Conservation (phyloP, 2,888 invertebrate genomes). For the Eudasyphora cyanicolor region DNA sequence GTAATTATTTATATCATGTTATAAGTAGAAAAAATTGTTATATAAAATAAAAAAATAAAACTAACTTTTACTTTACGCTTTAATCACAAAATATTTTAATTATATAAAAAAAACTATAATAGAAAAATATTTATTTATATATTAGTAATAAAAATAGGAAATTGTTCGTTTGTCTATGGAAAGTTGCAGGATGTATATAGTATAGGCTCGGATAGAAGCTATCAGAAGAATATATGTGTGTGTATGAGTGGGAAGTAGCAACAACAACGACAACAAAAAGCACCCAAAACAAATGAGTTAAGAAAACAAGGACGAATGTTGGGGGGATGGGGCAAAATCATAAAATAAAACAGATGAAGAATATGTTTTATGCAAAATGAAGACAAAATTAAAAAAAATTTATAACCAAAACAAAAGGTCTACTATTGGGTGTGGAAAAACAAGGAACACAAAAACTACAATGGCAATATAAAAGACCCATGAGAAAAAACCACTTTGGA, state of each 20-base stretch:
- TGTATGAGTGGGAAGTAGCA: conserved; percentile 6
- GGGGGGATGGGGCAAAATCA: not conserved
- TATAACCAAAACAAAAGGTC: not conserved
- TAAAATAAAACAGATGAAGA: not conserved
- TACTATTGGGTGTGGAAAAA: not conserved
- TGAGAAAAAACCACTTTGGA: not conserved
- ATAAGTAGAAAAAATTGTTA: conserved; percentile 51
- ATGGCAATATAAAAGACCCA: not conserved
- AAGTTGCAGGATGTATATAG: not conserved
- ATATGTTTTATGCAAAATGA: not conserved
- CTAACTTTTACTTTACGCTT: conserved; percentile 34
- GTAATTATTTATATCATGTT: conserved; percentile 9
- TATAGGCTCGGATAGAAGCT: not conserved
- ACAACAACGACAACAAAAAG: conserved; percentile 6
- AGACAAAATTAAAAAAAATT: not conserved
- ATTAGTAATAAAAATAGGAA: not conserved
- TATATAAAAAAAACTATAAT: conserved; percentile 20
- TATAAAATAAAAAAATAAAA: conserved; percentile 46
- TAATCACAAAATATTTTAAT: conserved; percentile 46
- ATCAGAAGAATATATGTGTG: conserved; percentile 1
- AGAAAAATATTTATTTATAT: conserved; percentile 7
- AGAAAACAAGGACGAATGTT: not conserved
- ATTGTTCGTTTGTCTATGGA: not conserved
- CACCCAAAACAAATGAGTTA: not conserved
- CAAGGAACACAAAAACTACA: not conserved